Evolutionary conservation across 30 jellyfish, hydroid and myxozoan species (phyloP).

Genomic region (Aurelia sp.): DNA sequence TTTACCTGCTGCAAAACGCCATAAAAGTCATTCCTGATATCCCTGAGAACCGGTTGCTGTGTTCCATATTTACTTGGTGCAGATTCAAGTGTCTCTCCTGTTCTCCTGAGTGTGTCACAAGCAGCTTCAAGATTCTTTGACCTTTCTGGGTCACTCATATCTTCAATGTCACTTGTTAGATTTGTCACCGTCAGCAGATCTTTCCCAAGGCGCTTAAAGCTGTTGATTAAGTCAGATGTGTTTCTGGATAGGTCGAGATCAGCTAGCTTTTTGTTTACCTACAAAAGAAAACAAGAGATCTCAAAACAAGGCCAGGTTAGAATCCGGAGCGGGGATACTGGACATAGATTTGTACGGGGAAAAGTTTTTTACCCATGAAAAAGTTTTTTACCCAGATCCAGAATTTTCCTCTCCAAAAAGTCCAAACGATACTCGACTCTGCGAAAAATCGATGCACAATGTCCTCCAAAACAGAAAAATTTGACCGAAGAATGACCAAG

Average conservation of each 20-base stretch:
- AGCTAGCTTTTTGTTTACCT: slow-evolving; percentile 71
- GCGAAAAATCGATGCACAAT: no score
- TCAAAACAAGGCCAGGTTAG: no score
- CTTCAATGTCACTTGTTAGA: slow-evolving; percentile 79
- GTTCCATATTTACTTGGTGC: slow-evolving; percentile 66
- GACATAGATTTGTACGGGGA: no score
- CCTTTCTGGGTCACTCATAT: slow-evolving; percentile 74
- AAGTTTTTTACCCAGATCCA: no score
- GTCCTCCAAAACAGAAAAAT: no score
- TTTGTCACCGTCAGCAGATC: slow-evolving; percentile 75
- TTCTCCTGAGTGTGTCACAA: slow-evolving; percentile 66
- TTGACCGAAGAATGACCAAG: no score
- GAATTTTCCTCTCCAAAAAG: no score
- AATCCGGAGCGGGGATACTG: no score
- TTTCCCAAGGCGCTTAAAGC: slow-evolving; percentile 74
- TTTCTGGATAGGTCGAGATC: slow-evolving; percentile 61
- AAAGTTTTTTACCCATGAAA: no score
- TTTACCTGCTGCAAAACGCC: slow-evolving; percentile 66
- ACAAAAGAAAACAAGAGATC: not conserved
- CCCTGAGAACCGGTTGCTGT: slow-evolving; percentile 65
- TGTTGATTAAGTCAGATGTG: slow-evolving; percentile 58
- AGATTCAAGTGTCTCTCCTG: slow-evolving; percentile 70
- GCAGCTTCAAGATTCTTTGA: slow-evolving; percentile 72
- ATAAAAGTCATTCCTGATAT: slow-evolving; percentile 63
- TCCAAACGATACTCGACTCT: no score